These are phyloP conservation scores for Alsophila aescularia DNA, from an alignment of 2,888 invertebrate species.

Conservation along the genomic window DNA sequence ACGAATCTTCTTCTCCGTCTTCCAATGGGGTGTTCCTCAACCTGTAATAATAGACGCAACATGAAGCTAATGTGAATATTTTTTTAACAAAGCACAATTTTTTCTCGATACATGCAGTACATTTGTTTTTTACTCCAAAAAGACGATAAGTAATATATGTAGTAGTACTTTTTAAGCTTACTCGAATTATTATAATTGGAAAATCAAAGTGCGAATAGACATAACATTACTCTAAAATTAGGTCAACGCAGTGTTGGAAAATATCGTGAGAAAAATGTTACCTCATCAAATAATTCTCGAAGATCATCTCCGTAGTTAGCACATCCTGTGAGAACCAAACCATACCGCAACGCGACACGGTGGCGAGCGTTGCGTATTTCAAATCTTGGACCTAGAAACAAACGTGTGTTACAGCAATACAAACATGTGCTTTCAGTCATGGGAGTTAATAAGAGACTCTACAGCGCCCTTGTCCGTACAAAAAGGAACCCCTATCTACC, in stretches of 20 bases:
- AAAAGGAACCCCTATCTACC: too few species aligned
- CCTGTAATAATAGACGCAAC: conserved; percentile 60
- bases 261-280: conserved; percentile 34
- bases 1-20: conserved; percentile 93
- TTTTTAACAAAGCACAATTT: not conserved
- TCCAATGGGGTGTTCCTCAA: conserved; percentile 94
- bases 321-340: conserved; percentile 99
- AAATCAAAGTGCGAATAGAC: too few species aligned
- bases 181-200: too few species aligned
- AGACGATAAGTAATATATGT: too few species aligned
- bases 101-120: too few species aligned
- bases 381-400: conserved; percentile 91
- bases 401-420: not conserved
- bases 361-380: conserved; percentile 98
- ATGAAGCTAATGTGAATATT: not conserved
- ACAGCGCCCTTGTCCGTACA: too few species aligned
- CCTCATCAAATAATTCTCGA: conserved; percentile 95
- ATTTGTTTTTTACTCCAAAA: too few species aligned
- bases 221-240: too few species aligned
- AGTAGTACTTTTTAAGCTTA: too few species aligned
- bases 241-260: too few species aligned
- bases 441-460: not conserved
- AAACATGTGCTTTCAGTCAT: too few species aligned
- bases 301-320: conserved; percentile 98
- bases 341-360: conserved; percentile 99